A percentile compares a stretch with the other conserved stretches of the same genome.
These are phyloP conservation scores for Cardiocondyla obscurior DNA, from an alignment of 1,140 invertebrate genomes.

Conservation along the genomic window DNA sequence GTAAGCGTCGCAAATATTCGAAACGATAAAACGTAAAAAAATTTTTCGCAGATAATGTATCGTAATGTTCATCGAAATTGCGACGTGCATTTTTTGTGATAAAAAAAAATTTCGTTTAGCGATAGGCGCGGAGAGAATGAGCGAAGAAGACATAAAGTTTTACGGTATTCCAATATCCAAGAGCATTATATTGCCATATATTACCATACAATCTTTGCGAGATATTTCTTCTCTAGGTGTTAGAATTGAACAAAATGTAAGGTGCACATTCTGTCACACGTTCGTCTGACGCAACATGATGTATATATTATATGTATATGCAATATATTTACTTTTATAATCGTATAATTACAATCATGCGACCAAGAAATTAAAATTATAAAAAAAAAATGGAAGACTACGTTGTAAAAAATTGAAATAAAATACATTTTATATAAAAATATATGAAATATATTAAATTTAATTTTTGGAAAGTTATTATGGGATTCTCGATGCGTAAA, in stretches of 20 bases:
- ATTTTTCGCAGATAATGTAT: background rate
- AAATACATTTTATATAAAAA: conserved; percentile 1
- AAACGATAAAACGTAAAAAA: background rate
- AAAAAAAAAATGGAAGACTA: background rate
- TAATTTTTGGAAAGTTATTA: background rate
- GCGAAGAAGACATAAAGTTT: conserved; percentile 19
- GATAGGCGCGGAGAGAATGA: background rate
- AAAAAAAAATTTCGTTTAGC: background rate
- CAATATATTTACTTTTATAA: background rate
- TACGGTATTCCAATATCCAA: conserved; percentile 47
- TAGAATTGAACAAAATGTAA: background rate
- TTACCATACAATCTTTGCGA: conserved; percentile 18
- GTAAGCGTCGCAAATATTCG: background rate
- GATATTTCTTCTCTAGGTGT: background rate
- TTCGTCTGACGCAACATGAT: conserved; percentile 4
- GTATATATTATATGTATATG: too few species aligned
- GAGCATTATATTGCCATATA: background rate
- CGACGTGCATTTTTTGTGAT: conserved; percentile 12
- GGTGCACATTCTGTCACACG: conserved; percentile 6
- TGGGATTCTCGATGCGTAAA: background rate
- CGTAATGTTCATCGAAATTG: conserved; percentile 12
- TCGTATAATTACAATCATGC: background rate
- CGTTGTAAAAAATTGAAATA: background rate
- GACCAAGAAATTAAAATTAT: background rate
- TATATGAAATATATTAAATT: background rate